Percentiles rank a stretch among this genome's conserved stretches.
These are phyloP conservation scores for Pedetes capensis DNA, from an alignment of 2,113 vertebrate species.

Conservation along the genomic window DNA sequence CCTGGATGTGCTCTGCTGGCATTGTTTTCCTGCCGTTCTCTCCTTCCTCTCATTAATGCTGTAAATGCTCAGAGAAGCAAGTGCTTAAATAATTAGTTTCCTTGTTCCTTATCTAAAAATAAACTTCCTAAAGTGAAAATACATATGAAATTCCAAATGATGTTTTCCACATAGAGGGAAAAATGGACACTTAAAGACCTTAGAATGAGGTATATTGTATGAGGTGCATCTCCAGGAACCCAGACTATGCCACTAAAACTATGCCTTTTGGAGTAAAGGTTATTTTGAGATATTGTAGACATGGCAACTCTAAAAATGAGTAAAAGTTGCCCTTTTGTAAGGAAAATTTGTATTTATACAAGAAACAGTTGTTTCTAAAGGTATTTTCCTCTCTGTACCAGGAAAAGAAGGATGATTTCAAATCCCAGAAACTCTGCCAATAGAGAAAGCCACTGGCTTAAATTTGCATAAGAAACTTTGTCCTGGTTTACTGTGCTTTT, in stretches of 20 bases:
- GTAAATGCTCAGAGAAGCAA: constrained; percentile 22
- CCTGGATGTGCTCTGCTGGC: background rate
- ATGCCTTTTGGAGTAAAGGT: background rate
- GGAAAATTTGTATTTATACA: background rate
- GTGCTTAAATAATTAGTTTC: constrained; percentile 71
- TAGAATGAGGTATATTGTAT: background rate
- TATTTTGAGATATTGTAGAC: background rate
- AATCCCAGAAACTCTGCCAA: background rate
- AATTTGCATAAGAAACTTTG: background rate
- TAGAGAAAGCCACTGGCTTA: background rate
- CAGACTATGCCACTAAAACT: background rate
- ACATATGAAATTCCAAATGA: background rate
- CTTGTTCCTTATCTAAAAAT: constrained; percentile 56
- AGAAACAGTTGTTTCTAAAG: background rate
- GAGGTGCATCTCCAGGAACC: background rate
- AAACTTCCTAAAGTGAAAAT: constrained; percentile 39
- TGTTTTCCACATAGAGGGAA: background rate
- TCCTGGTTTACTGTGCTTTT: background rate
- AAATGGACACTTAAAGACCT: background rate
- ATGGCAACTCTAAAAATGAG: background rate
- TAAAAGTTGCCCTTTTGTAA: too few relatives aligned
- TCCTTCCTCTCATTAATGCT: constrained; percentile 52
- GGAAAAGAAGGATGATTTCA: background rate
- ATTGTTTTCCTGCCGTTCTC: constrained; percentile 24
- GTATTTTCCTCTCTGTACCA: background rate